phyloP scores from a whole-genome alignment of 1,140 invertebrate genomes.

The Drosophila nannoptera region DNA sequence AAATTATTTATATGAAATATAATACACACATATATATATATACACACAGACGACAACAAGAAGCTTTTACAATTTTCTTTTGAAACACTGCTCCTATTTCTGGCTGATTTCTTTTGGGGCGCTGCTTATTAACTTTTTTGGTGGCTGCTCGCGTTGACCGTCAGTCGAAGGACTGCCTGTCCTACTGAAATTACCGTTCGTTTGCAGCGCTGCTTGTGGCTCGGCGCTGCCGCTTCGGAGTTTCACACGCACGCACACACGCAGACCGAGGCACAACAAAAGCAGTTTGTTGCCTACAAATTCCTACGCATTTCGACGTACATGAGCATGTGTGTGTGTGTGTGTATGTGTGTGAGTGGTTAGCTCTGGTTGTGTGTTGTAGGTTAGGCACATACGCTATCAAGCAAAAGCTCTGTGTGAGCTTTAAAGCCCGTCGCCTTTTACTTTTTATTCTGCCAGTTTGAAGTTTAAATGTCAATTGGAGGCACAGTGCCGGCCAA shows the following conservation, averaged over 20 bases:
- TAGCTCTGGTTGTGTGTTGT: constrained; percentile 48
- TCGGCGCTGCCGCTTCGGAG: constrained; percentile 48
- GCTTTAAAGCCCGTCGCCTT: constrained; percentile 39
- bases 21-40: constrained; percentile 1
- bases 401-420: constrained; percentile 43
- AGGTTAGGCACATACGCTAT: constrained; percentile 66
- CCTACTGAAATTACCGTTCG: constrained; percentile 67
- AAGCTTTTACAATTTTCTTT: constrained; percentile 33
- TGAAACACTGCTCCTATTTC: constrained; percentile 27
- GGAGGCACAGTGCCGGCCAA: constrained; percentile 34
- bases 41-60: not conserved
- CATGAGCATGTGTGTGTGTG: constrained; percentile 8
- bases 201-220: constrained; percentile 42
- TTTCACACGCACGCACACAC: constrained; percentile 19
- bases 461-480: constrained; percentile 60
- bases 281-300: constrained; percentile 55
- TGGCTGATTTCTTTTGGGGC: constrained; percentile 16
- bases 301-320: constrained; percentile 64
- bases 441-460: constrained; percentile 7
- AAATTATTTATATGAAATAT: not conserved
- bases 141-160: constrained; percentile 70
- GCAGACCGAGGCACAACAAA: constrained; percentile 34
- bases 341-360: constrained; percentile 19
- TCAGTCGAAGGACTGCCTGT: constrained; percentile 75
- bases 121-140: constrained; percentile 45